A percentile compares a stretch with the other conserved stretches of the same genome.
Conservation (phyloP, 2,797 vertebrate genomes). For the Petrocephalus sullivani region DNA sequence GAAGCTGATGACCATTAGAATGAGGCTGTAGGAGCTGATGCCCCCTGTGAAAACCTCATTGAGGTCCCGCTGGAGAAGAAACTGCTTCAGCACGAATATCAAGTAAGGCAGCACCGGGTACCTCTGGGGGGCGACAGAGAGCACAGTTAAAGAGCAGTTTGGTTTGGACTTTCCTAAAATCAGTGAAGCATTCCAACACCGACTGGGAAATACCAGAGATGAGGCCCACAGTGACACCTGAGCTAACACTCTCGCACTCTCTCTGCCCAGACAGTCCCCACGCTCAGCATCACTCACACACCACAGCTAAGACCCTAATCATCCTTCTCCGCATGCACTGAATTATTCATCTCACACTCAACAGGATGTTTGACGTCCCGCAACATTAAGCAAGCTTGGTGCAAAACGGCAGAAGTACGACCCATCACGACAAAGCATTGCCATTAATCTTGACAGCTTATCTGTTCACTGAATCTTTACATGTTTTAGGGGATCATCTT, state of each 20-base stretch:
- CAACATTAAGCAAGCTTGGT: not conserved
- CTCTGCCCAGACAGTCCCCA: not conserved
- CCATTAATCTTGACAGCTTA: not conserved
- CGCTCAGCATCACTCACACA: not conserved
- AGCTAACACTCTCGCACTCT: not conserved
- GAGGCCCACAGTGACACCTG: not conserved
- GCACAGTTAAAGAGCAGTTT: not conserved
- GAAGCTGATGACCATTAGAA: constrained; percentile 99
- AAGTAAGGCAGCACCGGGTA: constrained; percentile 95
- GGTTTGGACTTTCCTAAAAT: not conserved
- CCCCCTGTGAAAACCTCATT: constrained; percentile 98
- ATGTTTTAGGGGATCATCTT: not conserved
- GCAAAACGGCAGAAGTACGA: not conserved
- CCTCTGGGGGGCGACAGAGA: constrained; percentile 65
- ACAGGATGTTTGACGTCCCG: not conserved
- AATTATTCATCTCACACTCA: not conserved
- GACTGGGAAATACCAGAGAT: not conserved
- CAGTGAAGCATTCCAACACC: not conserved
- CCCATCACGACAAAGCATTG: not conserved
- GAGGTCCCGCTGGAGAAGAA: constrained; percentile 94
- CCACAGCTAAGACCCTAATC: not conserved
- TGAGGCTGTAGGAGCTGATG: constrained; percentile 97
- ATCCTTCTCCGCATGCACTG: not conserved
- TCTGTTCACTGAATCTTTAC: not conserved
- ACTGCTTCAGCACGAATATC: constrained; percentile 99